Conservation (phyloP, 2,113 vertebrate species). For the Xyrauchen texanus region DNA sequence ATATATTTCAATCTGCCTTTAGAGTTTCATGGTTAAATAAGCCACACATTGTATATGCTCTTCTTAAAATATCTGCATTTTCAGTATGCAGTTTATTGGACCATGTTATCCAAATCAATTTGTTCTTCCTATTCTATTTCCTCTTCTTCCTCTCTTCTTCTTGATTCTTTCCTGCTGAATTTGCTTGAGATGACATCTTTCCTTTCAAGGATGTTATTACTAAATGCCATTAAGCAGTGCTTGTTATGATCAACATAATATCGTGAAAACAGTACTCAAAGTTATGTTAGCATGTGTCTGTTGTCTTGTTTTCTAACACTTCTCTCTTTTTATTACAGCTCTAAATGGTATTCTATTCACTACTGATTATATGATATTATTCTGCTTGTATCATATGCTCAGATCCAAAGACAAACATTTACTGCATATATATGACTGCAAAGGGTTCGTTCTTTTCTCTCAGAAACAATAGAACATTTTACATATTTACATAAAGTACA, state of each 20-base stretch:
- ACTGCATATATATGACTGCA: conserved; percentile 48
- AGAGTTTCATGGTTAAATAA: not conserved
- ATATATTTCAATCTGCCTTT: conserved; percentile 16
- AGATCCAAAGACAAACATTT: conserved; percentile 47
- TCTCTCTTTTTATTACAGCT: conserved; percentile 11
- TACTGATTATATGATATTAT: conserved; percentile 33
- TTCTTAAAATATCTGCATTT: conserved; percentile 30
- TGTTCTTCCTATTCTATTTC: conserved; percentile 27
- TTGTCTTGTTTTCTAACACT: not conserved
- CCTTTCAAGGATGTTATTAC: too few species aligned
- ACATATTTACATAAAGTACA: conserved; percentile 43
- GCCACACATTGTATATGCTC: conserved; percentile 19
- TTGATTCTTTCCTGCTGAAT: not conserved
- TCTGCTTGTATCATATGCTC: conserved; percentile 46
- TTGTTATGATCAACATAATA: not conserved
- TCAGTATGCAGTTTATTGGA: conserved; percentile 14
- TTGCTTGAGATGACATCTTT: too few species aligned
- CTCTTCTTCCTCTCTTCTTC: conserved; percentile 7
- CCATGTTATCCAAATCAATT: not conserved
- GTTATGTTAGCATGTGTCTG: conserved; percentile 22
- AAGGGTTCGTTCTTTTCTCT: conserved; percentile 22
- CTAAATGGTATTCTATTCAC: conserved; percentile 12
- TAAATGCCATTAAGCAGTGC: too few species aligned
- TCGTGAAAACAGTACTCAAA: not conserved
- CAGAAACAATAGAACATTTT: conserved; percentile 31